Conservation (phyloP, 2,888 invertebrate genomes). For the Drosophila rellima region DNA sequence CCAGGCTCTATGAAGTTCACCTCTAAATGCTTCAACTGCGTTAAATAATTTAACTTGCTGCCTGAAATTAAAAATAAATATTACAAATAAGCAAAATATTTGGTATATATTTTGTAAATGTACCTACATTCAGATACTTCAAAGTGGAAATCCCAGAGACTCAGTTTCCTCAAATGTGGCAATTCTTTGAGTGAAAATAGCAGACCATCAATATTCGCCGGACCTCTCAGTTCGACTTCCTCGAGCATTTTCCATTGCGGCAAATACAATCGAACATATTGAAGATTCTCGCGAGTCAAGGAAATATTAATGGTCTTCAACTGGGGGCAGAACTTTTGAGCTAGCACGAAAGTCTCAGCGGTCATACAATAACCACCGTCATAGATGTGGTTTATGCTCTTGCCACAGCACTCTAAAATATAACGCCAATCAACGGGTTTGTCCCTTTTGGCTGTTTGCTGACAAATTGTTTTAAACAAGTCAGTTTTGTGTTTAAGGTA, state of each 20-base stretch:
- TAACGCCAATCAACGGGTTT: neutral
- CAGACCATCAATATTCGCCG: neutral
- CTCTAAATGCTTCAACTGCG: slow-evolving; percentile 5
- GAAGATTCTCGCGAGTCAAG: slow-evolving; percentile 2
- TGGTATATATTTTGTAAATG: neutral
- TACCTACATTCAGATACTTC: slow-evolving; percentile 3
- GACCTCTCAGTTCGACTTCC: slow-evolving; percentile 17
- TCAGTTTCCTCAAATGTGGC: slow-evolving; percentile 1
- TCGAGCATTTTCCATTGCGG: slow-evolving; percentile 6
- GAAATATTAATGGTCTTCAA: slow-evolving; percentile 11
- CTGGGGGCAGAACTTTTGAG: slow-evolving; percentile 11
- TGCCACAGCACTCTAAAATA: slow-evolving; percentile 10
- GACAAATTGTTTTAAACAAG: slow-evolving; percentile 7
- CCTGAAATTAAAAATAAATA: neutral
- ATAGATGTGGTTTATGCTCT: slow-evolving; percentile 13
- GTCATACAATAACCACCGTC: slow-evolving; percentile 18
- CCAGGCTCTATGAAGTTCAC: neutral
- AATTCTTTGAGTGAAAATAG: neutral
- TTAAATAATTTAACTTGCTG: neutral
- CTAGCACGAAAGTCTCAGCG: neutral
- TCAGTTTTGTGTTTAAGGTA: neutral
- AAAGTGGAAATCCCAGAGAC: slow-evolving; percentile 4
- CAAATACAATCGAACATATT: neutral
- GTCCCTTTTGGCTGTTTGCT: neutral
- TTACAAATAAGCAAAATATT: neutral